Conservation (phyloP, 2,797 vertebrate species). For the Coluber constrictor region DNA sequence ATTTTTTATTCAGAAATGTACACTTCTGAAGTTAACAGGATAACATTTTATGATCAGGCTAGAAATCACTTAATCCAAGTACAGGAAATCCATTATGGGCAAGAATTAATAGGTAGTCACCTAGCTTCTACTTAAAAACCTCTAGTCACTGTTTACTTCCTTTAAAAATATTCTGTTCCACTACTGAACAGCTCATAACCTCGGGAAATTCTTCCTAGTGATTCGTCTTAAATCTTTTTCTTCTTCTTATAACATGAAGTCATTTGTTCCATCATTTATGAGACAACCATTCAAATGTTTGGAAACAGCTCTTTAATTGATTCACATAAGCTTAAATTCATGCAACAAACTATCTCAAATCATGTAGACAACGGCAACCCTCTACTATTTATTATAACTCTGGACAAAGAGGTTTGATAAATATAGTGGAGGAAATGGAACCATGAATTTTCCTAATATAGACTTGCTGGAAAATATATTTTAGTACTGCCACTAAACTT, state of each 20-base stretch:
- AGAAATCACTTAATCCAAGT: neutral
- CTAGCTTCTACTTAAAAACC: neutral
- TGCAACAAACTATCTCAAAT: neutral
- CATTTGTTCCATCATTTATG: neutral
- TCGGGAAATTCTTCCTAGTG: neutral
- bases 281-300: neutral
- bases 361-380: neutral
- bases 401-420: neutral
- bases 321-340: neutral
- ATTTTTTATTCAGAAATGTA: neutral
- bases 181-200: neutral
- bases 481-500: neutral
- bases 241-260: neutral
- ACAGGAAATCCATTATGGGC: neutral
- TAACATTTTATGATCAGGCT: neutral
- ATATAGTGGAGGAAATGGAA: neutral
- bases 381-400: neutral
- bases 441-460: conserved; percentile 12
- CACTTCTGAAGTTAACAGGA: neutral
- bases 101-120: neutral
- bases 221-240: neutral
- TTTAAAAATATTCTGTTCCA: neutral
- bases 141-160: neutral
- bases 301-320: neutral
- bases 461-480: conserved; percentile 1